Evolutionary conservation across 2,113 vertebrate genomes (phyloP).

Genomic region (Crotophaga sulcirostris): DNA sequence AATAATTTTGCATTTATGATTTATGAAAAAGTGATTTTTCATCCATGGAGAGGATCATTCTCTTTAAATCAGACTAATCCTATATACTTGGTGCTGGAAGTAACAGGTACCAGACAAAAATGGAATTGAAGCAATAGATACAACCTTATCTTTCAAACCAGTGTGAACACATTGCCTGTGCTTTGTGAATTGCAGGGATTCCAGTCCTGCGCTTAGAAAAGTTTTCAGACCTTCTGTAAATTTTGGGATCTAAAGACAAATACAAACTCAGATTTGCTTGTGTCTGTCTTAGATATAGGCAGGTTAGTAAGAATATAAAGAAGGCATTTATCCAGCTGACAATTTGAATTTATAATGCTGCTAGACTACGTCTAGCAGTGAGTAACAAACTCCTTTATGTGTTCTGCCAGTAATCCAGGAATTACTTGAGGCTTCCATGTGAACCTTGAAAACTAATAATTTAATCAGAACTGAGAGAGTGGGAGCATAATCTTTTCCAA

Average conservation of each 20-base stretch:
- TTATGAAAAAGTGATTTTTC: neutral
- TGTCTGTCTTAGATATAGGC: neutral
- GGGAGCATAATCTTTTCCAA: neutral
- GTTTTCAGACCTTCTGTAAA: neutral
- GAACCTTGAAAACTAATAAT: neutral
- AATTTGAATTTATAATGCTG: neutral
- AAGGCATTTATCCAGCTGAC: neutral
- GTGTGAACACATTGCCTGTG: neutral
- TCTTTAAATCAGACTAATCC: neutral
- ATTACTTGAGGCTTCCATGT: neutral
- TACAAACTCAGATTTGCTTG: neutral
- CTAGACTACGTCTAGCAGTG: neutral
- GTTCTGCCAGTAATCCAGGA: neutral
- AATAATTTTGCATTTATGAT: neutral
- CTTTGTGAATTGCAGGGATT: neutral
- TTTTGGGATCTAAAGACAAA: neutral
- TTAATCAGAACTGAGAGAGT: neutral
- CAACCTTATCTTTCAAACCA: neutral
- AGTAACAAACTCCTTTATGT: neutral
- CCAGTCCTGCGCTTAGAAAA: neutral
- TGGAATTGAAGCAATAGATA: neutral
- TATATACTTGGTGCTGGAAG: neutral
- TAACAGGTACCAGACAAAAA: neutral
- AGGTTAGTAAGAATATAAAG: neutral
- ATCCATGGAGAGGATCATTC: neutral